These are phyloP conservation scores for Drosophila cracens DNA, from an alignment of 2,888 invertebrate species.

Conservation along the genomic window DNA sequence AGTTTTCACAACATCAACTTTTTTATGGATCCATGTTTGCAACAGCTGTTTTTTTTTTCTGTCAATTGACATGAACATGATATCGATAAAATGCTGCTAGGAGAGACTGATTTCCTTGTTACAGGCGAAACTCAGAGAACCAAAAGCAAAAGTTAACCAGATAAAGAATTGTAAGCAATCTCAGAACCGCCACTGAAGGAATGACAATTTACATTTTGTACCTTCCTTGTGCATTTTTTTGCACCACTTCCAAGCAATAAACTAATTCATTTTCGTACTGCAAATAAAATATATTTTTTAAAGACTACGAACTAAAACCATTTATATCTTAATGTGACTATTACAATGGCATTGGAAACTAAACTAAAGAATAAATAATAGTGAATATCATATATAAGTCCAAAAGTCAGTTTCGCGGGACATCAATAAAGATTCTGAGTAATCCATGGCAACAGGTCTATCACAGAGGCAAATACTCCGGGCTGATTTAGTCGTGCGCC, in stretches of 20 bases:
- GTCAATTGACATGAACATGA: not conserved
- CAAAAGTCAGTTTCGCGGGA: not conserved
- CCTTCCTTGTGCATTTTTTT: not conserved
- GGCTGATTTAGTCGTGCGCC: constrained; percentile 85
- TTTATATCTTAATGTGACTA: constrained; percentile 30
- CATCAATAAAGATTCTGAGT: constrained; percentile 73
- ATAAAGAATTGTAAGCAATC: not conserved
- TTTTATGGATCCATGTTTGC: not conserved
- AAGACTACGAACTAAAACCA: constrained; percentile 34
- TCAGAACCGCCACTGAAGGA: not conserved
- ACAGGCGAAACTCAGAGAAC: not conserved
- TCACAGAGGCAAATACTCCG: constrained; percentile 86
- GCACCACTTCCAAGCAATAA: not conserved
- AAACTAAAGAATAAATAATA: constrained; percentile 50
- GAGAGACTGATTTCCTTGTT: not conserved
- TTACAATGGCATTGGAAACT: constrained; percentile 57
- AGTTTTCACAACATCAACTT: not conserved
- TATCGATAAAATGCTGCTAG: not conserved
- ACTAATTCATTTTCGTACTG: constrained; percentile 25
- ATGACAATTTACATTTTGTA: not conserved
- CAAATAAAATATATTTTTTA: constrained; percentile 24
- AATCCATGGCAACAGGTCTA: constrained; percentile 87
- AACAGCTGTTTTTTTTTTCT: not conserved
- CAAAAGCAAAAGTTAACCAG: not conserved
- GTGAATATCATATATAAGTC: constrained; percentile 5